A percentile compares a stretch with the other conserved stretches of the same genome.
phyloP scores from a whole-genome alignment of 2,113 vertebrate species.

The Dasyprocta punctata region DNA sequence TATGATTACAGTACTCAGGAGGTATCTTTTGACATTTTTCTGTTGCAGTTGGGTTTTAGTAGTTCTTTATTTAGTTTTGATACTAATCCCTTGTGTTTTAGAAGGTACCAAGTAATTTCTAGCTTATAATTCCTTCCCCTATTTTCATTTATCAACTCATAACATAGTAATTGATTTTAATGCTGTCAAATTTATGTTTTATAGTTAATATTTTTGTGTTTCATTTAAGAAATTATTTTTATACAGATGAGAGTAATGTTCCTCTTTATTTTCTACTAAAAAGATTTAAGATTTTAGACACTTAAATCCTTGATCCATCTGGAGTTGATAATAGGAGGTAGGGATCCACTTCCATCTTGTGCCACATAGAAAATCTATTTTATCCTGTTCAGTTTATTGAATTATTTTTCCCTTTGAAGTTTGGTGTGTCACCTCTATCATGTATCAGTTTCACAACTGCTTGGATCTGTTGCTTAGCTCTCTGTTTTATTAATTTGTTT shows the following conservation, averaged over 20 bases:
- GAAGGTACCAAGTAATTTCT: neutral
- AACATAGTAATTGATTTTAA: conserved; percentile 29
- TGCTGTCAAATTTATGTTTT: neutral
- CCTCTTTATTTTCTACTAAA: conserved; percentile 25
- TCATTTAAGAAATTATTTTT: neutral
- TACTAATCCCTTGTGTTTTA: conserved; percentile 17
- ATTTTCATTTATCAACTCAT: neutral
- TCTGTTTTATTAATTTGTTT: neutral
- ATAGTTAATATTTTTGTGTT: neutral
- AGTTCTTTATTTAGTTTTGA: conserved; percentile 2
- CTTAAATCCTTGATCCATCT: conserved; percentile 1
- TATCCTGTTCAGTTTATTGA: neutral
- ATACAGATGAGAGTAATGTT: neutral
- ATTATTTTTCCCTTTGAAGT: neutral
- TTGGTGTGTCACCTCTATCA: neutral
- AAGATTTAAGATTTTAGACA: neutral
- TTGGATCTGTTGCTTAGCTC: neutral
- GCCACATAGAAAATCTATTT: neutral
- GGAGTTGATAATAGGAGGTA: neutral
- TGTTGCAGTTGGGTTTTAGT: neutral
- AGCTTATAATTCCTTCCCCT: neutral
- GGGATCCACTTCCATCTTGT: neutral
- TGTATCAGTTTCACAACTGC: conserved; percentile 7
- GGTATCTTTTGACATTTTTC: conserved; percentile 27
- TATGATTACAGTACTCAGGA: neutral